Conservation (phyloP, 2,797 vertebrate genomes). For the Dermochelys coriacea region DNA sequence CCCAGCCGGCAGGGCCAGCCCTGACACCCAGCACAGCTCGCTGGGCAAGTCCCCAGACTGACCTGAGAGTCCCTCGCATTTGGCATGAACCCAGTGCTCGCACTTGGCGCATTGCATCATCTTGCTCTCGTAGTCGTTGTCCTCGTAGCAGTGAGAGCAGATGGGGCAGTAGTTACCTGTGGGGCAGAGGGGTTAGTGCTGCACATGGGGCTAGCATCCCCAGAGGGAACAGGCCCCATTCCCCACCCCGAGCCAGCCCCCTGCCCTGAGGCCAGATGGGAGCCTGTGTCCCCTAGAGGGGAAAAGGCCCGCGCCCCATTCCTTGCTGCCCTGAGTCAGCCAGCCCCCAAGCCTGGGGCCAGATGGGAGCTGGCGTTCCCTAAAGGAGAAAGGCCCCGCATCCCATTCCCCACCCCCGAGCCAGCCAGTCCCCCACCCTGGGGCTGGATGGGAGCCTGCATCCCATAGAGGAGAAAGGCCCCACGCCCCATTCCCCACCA, state of each 20-base stretch:
- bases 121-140: constrained; percentile 94
- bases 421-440: neutral
- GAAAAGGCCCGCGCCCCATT: no score
- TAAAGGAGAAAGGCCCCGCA: neutral
- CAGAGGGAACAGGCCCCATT: neutral
- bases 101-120: constrained; percentile 96
- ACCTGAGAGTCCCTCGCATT: constrained; percentile 94
- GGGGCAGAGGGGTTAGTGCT: neutral
- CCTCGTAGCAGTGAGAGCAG: constrained; percentile 95
- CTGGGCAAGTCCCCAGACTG: constrained; percentile 5
- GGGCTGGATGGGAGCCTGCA: neutral
- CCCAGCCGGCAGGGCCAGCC: neutral
- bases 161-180: constrained; percentile 95
- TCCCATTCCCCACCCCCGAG: neutral
- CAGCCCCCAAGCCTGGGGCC: no score
- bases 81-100: constrained; percentile 95
- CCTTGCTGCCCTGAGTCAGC: no score
- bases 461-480: no score
- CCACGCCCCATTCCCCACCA: neutral
- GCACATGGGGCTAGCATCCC: neutral
- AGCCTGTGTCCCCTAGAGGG: no score
- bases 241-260: neutral
- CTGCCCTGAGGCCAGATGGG: no score
- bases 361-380: no score
- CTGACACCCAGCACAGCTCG: neutral